These are phyloP conservation scores for Mamestra brassicae DNA, from an alignment of 2,888 invertebrate genomes.

Conservation along the genomic window DNA sequence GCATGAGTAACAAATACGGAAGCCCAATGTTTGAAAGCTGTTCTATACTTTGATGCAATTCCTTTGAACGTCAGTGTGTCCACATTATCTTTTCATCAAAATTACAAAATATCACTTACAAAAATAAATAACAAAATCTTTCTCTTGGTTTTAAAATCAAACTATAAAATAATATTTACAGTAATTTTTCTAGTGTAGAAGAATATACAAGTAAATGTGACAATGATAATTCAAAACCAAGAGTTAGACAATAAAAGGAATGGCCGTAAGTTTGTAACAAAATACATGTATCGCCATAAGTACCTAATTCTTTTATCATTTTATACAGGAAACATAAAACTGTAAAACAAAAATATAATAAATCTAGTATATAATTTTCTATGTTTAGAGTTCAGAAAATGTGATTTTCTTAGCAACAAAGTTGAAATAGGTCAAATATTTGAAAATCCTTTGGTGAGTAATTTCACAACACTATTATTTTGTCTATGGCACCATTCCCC, in stretches of 20 bases:
- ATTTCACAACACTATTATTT: slow-evolving; percentile 31
- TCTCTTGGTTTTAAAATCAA: slow-evolving; percentile 60
- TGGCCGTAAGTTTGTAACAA: slow-evolving; percentile 61
- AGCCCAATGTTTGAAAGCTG: too few species aligned
- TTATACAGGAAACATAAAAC: slow-evolving; percentile 45
- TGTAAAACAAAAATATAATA: slow-evolving; percentile 38
- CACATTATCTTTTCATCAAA: slow-evolving; percentile 24
- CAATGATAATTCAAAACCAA: slow-evolving; percentile 59
- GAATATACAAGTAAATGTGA: slow-evolving; percentile 30
- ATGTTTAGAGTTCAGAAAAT: background rate
- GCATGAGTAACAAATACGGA: too few species aligned
- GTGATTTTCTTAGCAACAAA: slow-evolving; percentile 12
- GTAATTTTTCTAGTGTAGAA: slow-evolving; percentile 13
- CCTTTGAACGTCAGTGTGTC: background rate
- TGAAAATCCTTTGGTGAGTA: slow-evolving; percentile 26
- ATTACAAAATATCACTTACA: slow-evolving; percentile 62
- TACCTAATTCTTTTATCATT: slow-evolving; percentile 26
- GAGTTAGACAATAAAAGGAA: slow-evolving; percentile 65
- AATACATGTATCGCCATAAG: slow-evolving; percentile 18
- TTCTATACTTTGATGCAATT: too few species aligned
- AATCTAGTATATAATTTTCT: slow-evolving; percentile 16
- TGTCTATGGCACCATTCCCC: slow-evolving; percentile 36
- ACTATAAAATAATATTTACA: slow-evolving; percentile 52
- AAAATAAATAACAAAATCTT: slow-evolving; percentile 69
- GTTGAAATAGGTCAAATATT: slow-evolving; percentile 15